Evolutionary conservation across 1,140 invertebrate genomes (phyloP), one percentile per base, ranked within the genome.

Genomic region (Drosophila grimshawi): DNA sequence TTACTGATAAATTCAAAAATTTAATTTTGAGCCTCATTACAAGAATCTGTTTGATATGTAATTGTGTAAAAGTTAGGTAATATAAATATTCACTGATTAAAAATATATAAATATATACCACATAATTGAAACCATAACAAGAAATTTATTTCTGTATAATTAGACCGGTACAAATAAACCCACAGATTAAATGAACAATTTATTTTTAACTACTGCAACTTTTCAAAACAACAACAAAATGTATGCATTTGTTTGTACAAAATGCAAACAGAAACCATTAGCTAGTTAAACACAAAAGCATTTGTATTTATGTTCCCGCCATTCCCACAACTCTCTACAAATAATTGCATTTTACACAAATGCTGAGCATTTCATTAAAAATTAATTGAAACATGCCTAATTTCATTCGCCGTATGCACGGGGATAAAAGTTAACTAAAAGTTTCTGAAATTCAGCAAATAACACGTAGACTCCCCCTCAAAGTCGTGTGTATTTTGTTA

Each of bases 351-450:
- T 27, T 2, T 6, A 48, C 51, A 41, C 46, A 78, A 53, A 70
- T 49, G 39, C 11, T 27, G n/a, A 56, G n/a, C 55, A 63, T 76
- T 83, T 80, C 69, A 85, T 83, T 73, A 77, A 80, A 77, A 52
- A 77, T 85, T 80, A 56, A 83, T 85, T 66, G 67, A 51, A 77
- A 55, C 59, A 70, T 77, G 27, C 52, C 67, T 76, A 80, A 77
- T 80, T 67, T 56, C 59, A 57, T 49, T 19, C 19, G 32, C 19
- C 19, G 45, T 64, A 74, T 70, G 76, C 70, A 41, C 29, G 8
- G 45, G 52, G 11, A 57, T 48, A 52, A 55, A 51, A 66, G 59
- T 62, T 45, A 65, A 43, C 68, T 8, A 56, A 63, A 66, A 64
- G 52, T 68, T 45, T 57, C 41, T 7, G 3, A 59, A 61, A 85